Evolutionary conservation across 2,797 vertebrate genomes (phyloP).

Genomic region (Hyperoplus immaculatus): DNA sequence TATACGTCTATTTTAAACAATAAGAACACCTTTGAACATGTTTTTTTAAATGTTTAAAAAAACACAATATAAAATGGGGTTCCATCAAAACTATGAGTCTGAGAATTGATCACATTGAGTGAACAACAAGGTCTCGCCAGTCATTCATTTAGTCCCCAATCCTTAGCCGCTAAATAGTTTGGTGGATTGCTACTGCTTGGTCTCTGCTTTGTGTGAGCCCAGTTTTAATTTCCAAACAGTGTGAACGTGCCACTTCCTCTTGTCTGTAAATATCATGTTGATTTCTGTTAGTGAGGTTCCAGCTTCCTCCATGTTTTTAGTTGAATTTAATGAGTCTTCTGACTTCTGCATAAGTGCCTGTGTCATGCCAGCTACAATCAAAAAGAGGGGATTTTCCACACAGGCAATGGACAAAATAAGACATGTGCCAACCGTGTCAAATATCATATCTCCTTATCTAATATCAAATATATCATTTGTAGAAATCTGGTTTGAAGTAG

Average conservation of each 20-base stretch:
- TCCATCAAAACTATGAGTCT: background rate
- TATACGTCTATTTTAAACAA: background rate
- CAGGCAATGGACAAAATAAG: conserved; percentile 4
- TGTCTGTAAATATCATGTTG: conserved; percentile 1
- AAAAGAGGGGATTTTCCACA: conserved; percentile 2
- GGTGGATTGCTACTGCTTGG: background rate
- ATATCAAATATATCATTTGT: background rate
- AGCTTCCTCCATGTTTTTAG: too few relatives aligned
- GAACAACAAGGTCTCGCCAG: background rate
- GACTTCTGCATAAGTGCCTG: too few relatives aligned
- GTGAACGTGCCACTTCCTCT: conserved; percentile 25
- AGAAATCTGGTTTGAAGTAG: background rate
- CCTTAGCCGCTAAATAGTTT: background rate
- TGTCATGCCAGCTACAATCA: background rate
- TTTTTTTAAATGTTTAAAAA: background rate
- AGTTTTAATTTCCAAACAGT: conserved; percentile 4
- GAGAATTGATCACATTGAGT: background rate
- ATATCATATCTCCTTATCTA: too few relatives aligned
- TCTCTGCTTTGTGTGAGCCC: conserved; percentile 1
- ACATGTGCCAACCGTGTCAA: background rate
- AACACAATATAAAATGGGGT: background rate
- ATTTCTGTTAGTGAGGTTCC: background rate
- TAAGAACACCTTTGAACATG: background rate
- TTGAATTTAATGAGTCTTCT: too few relatives aligned
- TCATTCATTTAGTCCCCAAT: background rate